Evolutionary conservation across 2,888 invertebrate species (phyloP).

Genomic region (Aricia artaxerxes): DNA sequence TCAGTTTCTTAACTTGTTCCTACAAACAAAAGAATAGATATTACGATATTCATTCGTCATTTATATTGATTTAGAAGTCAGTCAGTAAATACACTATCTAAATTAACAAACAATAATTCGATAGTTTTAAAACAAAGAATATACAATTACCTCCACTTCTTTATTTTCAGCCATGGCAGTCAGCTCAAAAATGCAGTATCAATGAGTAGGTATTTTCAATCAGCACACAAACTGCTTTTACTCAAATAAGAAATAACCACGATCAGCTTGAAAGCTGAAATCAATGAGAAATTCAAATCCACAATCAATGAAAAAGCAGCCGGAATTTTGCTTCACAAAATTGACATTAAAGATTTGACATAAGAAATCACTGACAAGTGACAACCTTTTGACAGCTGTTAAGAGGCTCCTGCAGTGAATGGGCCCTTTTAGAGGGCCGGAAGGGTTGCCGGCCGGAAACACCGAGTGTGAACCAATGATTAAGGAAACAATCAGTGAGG

Average conservation of each 20-base stretch:
- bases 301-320: neutral
- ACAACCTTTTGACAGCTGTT: too few species aligned
- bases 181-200: neutral
- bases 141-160: constrained; percentile 20
- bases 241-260: neutral
- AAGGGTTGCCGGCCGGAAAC: too few species aligned
- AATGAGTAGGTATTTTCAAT: neutral
- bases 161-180: constrained; percentile 22
- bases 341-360: too few species aligned
- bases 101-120: constrained; percentile 10
- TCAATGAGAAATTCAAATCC: neutral
- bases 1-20: constrained; percentile 87
- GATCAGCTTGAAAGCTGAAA: neutral
- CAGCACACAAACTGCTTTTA: neutral
- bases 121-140: neutral
- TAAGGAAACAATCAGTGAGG: too few species aligned
- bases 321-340: too few species aligned
- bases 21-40: constrained; percentile 51
- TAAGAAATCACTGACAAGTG: too few species aligned
- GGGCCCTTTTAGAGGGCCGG: too few species aligned
- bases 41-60: neutral
- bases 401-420: too few species aligned
- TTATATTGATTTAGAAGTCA: neutral
- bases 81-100: neutral
- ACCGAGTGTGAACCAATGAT: too few species aligned